Conservation (phyloP, 2,113 vertebrate genomes). For the Fulmarus glacialis region DNA sequence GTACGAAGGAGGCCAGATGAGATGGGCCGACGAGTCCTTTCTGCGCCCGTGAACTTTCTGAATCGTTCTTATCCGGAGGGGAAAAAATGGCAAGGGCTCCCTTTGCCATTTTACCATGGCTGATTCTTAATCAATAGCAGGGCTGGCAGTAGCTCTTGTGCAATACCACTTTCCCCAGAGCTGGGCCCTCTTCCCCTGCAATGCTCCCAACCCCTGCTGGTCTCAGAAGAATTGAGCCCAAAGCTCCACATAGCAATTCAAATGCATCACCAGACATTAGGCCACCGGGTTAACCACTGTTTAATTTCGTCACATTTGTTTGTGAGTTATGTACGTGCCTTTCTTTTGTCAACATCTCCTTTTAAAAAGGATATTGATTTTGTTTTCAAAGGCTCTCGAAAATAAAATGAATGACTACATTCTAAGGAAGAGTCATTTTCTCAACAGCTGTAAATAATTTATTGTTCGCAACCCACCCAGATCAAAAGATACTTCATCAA, state of each 20-base stretch:
- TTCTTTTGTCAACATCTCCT: conserved; percentile 66
- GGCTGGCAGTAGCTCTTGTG: conserved; percentile 62
- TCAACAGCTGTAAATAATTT: conserved; percentile 75
- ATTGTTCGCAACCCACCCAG: conserved; percentile 72
- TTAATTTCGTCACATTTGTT: conserved; percentile 69
- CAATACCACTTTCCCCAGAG: conserved; percentile 58
- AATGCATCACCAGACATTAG: conserved; percentile 57
- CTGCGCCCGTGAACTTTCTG: not conserved
- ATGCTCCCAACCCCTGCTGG: conserved; percentile 65
- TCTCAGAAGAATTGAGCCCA: conserved; percentile 66
- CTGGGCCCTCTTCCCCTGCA: conserved; percentile 58
- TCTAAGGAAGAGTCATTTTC: conserved; percentile 65
- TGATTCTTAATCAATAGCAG: conserved; percentile 63
- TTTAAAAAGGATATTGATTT: conserved; percentile 70
- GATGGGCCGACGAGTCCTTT: not conserved
- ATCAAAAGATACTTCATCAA: conserved; percentile 74
- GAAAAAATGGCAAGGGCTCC: not conserved
- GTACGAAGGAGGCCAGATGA: not conserved
- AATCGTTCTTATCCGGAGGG: not conserved
- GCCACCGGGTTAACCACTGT: conserved; percentile 66
- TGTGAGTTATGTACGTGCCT: conserved; percentile 65
- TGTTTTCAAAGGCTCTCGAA: conserved; percentile 67
- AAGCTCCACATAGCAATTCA: conserved; percentile 57
- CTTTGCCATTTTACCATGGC: conserved; percentile 47
- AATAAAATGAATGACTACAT: conserved; percentile 62